A percentile compares a stretch with the other conserved stretches of the same genome.
Conservation (phyloP, 1,140 invertebrate species). For the Sitobion miscanthi region DNA sequence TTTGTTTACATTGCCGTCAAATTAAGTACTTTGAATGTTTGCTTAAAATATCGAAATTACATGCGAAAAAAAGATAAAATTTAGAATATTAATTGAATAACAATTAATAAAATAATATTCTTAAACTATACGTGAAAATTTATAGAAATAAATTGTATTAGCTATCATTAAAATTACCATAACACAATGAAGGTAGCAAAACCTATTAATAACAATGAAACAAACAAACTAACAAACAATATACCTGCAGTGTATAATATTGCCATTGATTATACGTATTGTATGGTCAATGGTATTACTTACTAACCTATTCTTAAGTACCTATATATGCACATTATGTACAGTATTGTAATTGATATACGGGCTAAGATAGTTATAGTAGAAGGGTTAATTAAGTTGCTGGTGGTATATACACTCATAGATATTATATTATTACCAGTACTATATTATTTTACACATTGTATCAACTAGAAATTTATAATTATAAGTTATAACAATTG, state of each 20-base stretch:
- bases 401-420: background rate
- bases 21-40: no score
- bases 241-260: background rate
- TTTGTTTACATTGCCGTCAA: no score
- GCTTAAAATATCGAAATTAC: no score
- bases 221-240: background rate
- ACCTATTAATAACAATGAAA: background rate
- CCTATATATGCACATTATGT: background rate
- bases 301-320: background rate
- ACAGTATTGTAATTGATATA: background rate
- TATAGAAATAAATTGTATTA: background rate
- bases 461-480: background rate
- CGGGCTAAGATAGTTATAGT: background rate
- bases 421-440: background rate
- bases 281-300: background rate
- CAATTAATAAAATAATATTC: background rate
- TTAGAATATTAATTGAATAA: background rate
- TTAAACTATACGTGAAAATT: background rate
- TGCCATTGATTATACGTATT: background rate
- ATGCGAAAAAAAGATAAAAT: no score
- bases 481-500: background rate
- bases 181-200: background rate
- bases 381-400: background rate
- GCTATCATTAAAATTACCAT: background rate
- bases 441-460: background rate